Base-by-base conservation (phyloP, 2,888 invertebrate species). In the Melanchra persicariae region DNA sequence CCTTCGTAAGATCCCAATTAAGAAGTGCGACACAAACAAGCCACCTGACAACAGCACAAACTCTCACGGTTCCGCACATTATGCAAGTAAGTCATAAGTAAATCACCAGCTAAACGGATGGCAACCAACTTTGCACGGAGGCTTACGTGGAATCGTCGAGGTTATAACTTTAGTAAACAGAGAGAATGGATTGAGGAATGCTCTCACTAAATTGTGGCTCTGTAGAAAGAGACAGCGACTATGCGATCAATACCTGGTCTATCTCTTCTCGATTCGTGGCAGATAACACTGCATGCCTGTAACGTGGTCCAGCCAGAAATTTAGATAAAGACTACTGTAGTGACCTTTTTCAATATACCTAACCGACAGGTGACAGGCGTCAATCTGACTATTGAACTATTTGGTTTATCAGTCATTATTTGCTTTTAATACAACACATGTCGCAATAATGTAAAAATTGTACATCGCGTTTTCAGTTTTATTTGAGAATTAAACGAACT, bases 41-140 rank as follows among this genome's bases (percentile, higher is more conserved):
- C 8, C 24, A 37, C 9, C 19, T 8, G 8, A 45, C 15, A 34
- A 15, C 24, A 68, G 26, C 70, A 70, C 34, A 47, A 63, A 59
- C 63, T 47, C 1, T 22, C 62, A 43, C 24, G 37, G 57, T 63
- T n/a, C 49, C 26, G 26, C 55, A 65, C 52, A 65, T 55, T 77
- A 62, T 65, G 72, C 61, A 65, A 49, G 62, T 52, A 52, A 51
- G 63, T 80, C 71, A 65, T 73, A 63, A 73, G 73, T 81, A 81
- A 81, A 77, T 77, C 79, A 81, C 59, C 51, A 59, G 62, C 52
- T 54, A 55, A 77, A 61, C 68, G 61, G 65, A 81, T 55, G 73
- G 71, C 57, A 34, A 79, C 40, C 51, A 78, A 82, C 70, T 83
- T 82, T 54, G 40, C 22, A n/a, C 63, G 60, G 54, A 69, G 47